phyloP scores from a whole-genome alignment of 2,888 invertebrate species.

The Venustoraphidia nigricollis region DNA sequence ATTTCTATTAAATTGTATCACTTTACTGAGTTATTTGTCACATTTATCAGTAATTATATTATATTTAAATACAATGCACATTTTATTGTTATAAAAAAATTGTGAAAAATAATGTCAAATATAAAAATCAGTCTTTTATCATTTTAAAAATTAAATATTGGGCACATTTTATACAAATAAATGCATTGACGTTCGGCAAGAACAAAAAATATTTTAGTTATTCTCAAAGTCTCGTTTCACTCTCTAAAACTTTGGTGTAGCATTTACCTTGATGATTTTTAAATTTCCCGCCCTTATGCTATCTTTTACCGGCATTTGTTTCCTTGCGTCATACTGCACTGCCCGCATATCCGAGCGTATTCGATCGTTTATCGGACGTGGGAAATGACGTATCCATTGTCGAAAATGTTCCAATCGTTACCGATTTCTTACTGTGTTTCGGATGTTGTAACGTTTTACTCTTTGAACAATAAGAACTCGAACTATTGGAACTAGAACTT shows the following conservation, averaged over 20 bases:
- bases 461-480: conserved; percentile 22
- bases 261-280: conserved; percentile 5
- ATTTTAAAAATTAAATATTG: too few species aligned
- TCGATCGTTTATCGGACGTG: conserved; percentile 22
- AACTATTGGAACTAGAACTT: conserved; percentile 25
- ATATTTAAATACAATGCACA: too few species aligned
- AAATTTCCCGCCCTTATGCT: conserved; percentile 4
- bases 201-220: neutral
- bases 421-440: conserved; percentile 23
- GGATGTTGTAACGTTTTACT: conserved; percentile 27
- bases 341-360: conserved; percentile 22
- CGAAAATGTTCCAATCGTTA: conserved; percentile 28
- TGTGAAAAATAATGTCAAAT: too few species aligned
- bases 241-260: conserved; percentile 4
- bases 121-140: too few species aligned
- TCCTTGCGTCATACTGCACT: conserved; percentile 25
- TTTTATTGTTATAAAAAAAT: too few species aligned
- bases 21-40: too few species aligned
- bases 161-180: too few species aligned
- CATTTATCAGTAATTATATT: too few species aligned
- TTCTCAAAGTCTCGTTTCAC: conserved; percentile 6
- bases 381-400: conserved; percentile 22
- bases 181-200: neutral
- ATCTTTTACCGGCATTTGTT: conserved; percentile 1
- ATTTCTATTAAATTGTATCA: too few species aligned